phyloP scores from a whole-genome alignment of 2,113 vertebrate species.

The Thinocorus orbignyianus region DNA sequence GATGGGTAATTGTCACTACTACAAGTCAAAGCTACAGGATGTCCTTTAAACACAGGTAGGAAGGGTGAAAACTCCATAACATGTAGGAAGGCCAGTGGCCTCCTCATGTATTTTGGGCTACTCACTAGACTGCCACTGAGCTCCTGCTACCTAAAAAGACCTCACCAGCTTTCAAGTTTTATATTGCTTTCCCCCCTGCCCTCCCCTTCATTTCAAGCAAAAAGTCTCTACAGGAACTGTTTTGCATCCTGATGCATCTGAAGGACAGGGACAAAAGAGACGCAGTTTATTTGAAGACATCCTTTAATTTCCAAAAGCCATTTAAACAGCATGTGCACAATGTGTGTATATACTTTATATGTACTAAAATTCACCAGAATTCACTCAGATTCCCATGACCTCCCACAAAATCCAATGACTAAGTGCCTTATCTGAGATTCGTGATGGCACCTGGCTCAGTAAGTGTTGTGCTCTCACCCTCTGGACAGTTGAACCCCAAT shows the following conservation, averaged over 20 bases:
- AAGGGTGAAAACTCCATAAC: background rate
- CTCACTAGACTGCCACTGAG: background rate
- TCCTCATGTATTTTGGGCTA: background rate
- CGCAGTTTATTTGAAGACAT: background rate
- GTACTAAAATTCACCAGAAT: background rate
- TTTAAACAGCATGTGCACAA: background rate
- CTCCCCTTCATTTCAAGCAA: background rate
- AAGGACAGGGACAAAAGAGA: background rate
- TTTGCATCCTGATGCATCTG: background rate
- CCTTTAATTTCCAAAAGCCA: background rate
- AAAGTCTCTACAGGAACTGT: background rate
- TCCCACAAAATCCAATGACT: background rate
- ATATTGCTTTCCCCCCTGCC: background rate
- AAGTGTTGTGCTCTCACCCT: background rate
- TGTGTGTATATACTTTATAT: fast-evolving
- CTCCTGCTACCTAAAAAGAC: background rate
- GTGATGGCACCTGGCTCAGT: background rate
- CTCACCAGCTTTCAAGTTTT: background rate
- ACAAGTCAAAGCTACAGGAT: background rate
- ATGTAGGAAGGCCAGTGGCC: background rate
- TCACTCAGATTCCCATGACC: background rate
- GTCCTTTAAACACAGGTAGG: background rate
- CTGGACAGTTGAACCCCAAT: background rate
- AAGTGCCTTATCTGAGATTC: background rate
- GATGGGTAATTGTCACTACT: background rate